Base-by-base conservation (phyloP, 1,140 invertebrate genomes). In the Lucilia sericata region DNA sequence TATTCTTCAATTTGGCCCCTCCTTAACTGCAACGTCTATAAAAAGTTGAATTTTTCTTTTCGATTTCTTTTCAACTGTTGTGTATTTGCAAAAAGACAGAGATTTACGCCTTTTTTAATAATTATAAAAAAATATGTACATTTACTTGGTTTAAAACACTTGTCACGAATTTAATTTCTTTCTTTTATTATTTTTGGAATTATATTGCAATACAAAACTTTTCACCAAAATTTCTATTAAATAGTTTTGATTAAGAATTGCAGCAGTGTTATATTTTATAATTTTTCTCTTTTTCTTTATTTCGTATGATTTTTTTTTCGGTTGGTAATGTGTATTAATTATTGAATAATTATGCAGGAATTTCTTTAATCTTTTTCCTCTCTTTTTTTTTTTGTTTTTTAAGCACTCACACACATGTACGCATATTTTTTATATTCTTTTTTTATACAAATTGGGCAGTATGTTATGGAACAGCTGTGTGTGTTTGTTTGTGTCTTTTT, bases 401-500 rank as follows among this genome's bases (percentile, higher is more conserved):
- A 60, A 60, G 7, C 55, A n/a, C 55, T n/a, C 55, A 70, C 65
- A 70, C 65, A 70, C 55, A 60, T n/a, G 5, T 12, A 70, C 42
- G 42, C 65, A 70, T 21, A 30, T 30, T 30, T n/a, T 30, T 30
- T 30, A 30, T 30, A 30, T 30, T 30, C 25, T 30, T 30, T 70
- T 70, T 70, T 70, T 14, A 60, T n/a, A 30, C 55, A 60, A 60
- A 14, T 60, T 70, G n/a, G 65, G 65, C 65, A 70, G 76, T 49
- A 47, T 76, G 5, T 76, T 80, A 21, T 49, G 76, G n/a, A 49
- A 49, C 75, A 78, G 75, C 75, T 47, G 76, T 80, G 42, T 47
- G 36, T 30, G n/a, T 78, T 49, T 49, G 76, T 42, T 42, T 42
- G 42, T 42, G 75, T n/a, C 42, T 36, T 42, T 42, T 42, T 42